Percentiles rank a stretch among this genome's conserved stretches.
phyloP scores from a whole-genome alignment of 23 tunicate species.

The Trididemnum nubilum region DNA sequence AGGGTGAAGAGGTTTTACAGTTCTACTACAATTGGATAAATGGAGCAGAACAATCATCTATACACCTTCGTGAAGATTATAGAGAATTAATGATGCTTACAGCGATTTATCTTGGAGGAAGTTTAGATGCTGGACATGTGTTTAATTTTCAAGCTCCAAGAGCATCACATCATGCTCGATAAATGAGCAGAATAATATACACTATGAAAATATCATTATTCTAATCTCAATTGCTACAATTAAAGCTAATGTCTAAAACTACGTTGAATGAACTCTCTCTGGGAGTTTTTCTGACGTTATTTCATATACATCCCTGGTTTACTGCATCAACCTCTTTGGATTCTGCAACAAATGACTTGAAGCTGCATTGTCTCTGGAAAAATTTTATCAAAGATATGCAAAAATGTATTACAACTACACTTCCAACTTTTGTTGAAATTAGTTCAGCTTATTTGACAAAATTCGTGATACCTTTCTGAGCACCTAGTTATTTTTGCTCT shows the following conservation, averaged over 20 bases:
- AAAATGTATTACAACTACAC: background rate
- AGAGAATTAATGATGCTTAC: slow-evolving; percentile 2
- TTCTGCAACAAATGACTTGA: background rate
- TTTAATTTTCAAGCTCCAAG: slow-evolving; percentile 15
- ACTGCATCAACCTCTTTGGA: background rate
- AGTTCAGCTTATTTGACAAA: no score
- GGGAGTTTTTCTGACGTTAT: background rate
- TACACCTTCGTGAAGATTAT: slow-evolving; percentile 19
- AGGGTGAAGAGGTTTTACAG: slow-evolving; percentile 4
- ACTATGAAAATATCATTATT: no score
- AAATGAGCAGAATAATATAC: background rate
- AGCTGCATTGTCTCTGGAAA: no score
- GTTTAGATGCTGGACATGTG: slow-evolving; percentile 2
- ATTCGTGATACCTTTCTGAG: background rate
- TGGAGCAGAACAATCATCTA: background rate
- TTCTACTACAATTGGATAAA: slow-evolving; percentile 4
- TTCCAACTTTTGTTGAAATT: no score
- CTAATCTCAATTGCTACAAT: no score
- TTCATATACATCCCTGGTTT: background rate
- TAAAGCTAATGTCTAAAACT: background rate
- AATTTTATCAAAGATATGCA: no score
- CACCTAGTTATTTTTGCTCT: no score
- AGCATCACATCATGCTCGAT: slow-evolving; percentile 8
- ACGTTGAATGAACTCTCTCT: background rate
- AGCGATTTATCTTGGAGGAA: slow-evolving; percentile 11